Evolutionary conservation across 1,140 invertebrate genomes (phyloP), one percentile per base, ranked within the genome.

Genomic region (Pantala flavescens): DNA sequence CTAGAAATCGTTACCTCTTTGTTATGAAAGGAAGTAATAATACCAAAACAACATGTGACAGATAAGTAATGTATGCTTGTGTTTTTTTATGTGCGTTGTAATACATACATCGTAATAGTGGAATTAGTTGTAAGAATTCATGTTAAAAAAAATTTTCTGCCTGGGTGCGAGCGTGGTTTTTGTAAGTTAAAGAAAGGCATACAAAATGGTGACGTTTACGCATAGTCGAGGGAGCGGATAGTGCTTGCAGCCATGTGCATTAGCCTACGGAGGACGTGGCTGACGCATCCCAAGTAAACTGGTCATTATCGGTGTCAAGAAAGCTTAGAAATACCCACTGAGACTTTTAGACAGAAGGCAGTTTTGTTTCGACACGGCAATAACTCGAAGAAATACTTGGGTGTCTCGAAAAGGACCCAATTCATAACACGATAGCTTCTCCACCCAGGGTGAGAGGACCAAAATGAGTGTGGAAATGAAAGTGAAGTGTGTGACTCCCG

Each of bases 1-100:
- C 23, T 75, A 75, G 74, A 74, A 76, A 43, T 49, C 74, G 71
- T 76, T 76, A 75, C 76, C 76, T 76, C 76, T 74, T 76, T 76
- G 76, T 76, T 76, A 76, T 76, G 75, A 76, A 76, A 72, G 49
- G 71, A 23, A 75, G 49, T 75, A 75, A 75, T 75, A 75, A 63
- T 63, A 63, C 49, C 49, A 63, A 63, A 63, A 63, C 49, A 63
- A 63, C 49, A 19, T 63, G 49, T 63, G 49, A 63, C 49, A 63
- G 49, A 63, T 63, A 63, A 63, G 49, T 21, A 63, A 63, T 63
- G 49, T 63, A 63, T 63, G 49, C 49, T 63, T 63, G 49, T 63
- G 49, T 63, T 63, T 63, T 63, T 63, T 63, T 63, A 63, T 63
- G 49, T 63, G 49, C 49, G 49, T 63, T 63, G 49, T 63, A 63